Conservation (phyloP, 2,113 vertebrate genomes). For the Mola mola region DNA sequence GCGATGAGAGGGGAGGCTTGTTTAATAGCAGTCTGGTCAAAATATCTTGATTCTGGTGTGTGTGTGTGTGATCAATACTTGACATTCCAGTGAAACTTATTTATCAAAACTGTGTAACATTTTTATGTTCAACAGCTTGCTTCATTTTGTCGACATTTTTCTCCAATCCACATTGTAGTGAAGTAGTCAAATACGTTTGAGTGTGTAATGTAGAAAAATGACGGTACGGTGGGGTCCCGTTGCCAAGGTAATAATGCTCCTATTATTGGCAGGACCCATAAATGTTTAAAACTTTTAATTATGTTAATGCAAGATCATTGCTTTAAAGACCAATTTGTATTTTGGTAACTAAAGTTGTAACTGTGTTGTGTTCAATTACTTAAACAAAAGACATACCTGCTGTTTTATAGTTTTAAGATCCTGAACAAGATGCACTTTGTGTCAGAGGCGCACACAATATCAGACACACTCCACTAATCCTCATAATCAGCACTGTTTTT, state of each 20-base stretch:
- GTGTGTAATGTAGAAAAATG: too few relatives aligned
- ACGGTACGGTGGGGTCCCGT: too few relatives aligned
- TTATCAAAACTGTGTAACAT: background rate
- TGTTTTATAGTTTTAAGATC: too few relatives aligned
- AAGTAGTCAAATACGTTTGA: too few relatives aligned
- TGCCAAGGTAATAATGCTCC: background rate
- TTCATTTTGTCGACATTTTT: background rate
- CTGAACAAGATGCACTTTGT: too few relatives aligned
- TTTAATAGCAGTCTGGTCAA: conserved; percentile 12
- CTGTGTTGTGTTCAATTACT: too few relatives aligned
- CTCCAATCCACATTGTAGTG: too few relatives aligned
- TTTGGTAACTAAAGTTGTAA: conserved; percentile 14
- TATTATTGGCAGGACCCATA: background rate
- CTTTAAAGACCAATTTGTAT: conserved; percentile 16
- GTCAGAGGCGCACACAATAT: too few relatives aligned
- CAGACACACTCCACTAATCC: too few relatives aligned
- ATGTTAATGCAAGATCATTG: background rate
- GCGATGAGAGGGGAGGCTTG: background rate
- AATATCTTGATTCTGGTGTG: conserved; percentile 7
- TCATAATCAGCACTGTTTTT: too few relatives aligned
- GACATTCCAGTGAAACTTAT: conserved; percentile 21
- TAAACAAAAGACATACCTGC: too few relatives aligned
- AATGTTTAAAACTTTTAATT: background rate
- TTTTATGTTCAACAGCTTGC: background rate
- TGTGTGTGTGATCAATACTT: conserved; percentile 9